Conservation (phyloP, 2,113 vertebrate species). For the Romanogobio albipinnatus region DNA sequence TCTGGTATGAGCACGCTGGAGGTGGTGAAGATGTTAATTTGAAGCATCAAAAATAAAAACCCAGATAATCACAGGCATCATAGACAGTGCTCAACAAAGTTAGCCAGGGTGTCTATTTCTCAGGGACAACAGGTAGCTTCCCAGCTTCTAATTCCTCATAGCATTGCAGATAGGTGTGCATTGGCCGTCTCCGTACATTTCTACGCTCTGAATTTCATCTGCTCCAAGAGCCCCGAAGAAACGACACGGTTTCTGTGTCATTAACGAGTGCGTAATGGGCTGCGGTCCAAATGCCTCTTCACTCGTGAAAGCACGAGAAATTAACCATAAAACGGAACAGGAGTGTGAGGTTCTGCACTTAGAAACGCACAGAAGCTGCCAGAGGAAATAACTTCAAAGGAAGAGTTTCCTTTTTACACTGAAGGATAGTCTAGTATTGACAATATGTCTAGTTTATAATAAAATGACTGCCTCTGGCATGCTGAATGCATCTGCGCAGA, state of each 20-base stretch:
- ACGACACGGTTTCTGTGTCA: slow-evolving; percentile 52
- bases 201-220: slow-evolving; percentile 26
- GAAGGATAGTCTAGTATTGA: background rate
- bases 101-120: slow-evolving; percentile 3
- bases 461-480: slow-evolving; percentile 8
- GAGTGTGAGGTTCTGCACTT: slow-evolving; percentile 16
- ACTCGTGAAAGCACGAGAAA: slow-evolving; percentile 47
- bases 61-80: background rate
- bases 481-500: background rate
- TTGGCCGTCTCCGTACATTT: slow-evolving; percentile 27
- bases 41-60: background rate
- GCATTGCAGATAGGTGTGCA: slow-evolving; percentile 25
- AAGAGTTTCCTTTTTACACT: slow-evolving; percentile 6
- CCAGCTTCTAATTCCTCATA: slow-evolving; percentile 15
- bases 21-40: background rate
- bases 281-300: slow-evolving; percentile 60
- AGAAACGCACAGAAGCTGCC: background rate
- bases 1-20: background rate
- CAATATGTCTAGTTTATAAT: background rate
- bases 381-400: slow-evolving; percentile 14
- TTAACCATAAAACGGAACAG: slow-evolving; percentile 49
- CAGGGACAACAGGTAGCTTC: slow-evolving; percentile 39
- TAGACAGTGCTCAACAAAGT: background rate
- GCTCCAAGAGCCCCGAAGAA: slow-evolving; percentile 48
- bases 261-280: slow-evolving; percentile 63